Evolutionary conservation across 1,140 invertebrate species (phyloP).

Genomic region (Zaprionus gabonicus): DNA sequence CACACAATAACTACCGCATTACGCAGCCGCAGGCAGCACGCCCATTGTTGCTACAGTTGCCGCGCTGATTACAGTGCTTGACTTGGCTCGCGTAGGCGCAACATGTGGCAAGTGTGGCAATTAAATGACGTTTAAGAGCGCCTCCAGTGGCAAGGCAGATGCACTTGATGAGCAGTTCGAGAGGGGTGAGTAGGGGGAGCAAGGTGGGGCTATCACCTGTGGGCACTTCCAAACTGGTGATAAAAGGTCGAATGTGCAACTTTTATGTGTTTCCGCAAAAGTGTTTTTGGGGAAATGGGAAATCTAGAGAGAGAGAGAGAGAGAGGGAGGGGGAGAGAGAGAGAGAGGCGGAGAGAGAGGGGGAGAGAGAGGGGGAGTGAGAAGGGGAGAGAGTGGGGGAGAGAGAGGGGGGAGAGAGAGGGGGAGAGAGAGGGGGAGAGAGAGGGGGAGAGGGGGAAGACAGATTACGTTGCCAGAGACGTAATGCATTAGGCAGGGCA

Average conservation of each 20-base stretch:
- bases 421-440: not conserved
- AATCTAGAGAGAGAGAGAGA: not conserved
- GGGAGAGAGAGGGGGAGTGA: too few species aligned
- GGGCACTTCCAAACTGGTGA: not conserved
- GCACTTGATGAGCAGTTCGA: not conserved
- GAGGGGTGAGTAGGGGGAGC: too few species aligned
- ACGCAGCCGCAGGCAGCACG: conserved; percentile 52
- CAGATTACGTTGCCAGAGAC: not conserved
- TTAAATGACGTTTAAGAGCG: conserved; percentile 57
- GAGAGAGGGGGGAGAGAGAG: not conserved
- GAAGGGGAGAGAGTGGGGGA: not conserved
- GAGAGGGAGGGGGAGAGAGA: not conserved
- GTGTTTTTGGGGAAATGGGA: conserved; percentile 1
- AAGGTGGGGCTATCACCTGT: too few species aligned
- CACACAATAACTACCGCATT: conserved; percentile 57
- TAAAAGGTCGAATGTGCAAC: not conserved
- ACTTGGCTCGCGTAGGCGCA: conserved; percentile 44
- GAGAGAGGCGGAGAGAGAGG: too few species aligned
- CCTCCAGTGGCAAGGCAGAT: not conserved
- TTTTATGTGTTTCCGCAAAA: not conserved
- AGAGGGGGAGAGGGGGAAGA: not conserved
- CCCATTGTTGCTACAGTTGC: conserved; percentile 26
- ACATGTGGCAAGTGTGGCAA: conserved; percentile 60
- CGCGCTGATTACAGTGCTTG: conserved; percentile 24
- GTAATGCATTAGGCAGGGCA: not conserved